A percentile compares a stretch with the other conserved stretches of the same genome.
Conservation (phyloP, 2,888 invertebrate genomes). For the Girardia tigrina region DNA sequence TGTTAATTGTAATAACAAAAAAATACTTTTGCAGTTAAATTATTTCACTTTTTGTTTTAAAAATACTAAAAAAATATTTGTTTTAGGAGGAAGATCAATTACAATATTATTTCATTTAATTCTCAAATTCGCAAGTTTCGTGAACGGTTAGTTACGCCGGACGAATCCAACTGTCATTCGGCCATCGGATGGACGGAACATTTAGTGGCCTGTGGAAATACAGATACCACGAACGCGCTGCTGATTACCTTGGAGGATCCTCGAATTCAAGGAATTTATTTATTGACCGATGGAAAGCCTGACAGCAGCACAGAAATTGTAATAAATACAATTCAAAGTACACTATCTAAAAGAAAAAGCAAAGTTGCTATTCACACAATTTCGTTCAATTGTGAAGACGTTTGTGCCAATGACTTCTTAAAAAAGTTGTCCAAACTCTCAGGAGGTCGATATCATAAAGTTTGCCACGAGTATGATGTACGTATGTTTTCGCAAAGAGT, state of each 20-base stretch:
- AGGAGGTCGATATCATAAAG: constrained; percentile 48
- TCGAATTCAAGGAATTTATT: constrained; percentile 45
- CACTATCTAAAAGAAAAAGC: constrained; percentile 38
- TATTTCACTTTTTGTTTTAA: no score
- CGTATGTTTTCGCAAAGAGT: constrained; percentile 49
- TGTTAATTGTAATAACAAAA: no score
- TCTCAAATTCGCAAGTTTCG: constrained; percentile 45
- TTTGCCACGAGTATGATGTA: constrained; percentile 47
- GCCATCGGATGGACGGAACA: constrained; percentile 47
- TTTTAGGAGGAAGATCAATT: constrained; percentile 40
- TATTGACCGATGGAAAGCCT: constrained; percentile 51
- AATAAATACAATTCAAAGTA: constrained; percentile 41
- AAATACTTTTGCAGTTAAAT: no score
- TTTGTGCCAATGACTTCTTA: constrained; percentile 49
- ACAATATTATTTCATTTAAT: constrained; percentile 49
- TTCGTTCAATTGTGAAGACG: constrained; percentile 50
- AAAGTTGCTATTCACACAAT: constrained; percentile 47
- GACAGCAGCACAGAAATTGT: constrained; percentile 49
- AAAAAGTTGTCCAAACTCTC: constrained; percentile 45
- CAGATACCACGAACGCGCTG: constrained; percentile 49
- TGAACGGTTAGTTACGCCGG: constrained; percentile 42
- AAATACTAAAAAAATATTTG: no score
- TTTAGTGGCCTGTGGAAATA: constrained; percentile 47
- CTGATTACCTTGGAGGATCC: constrained; percentile 40
- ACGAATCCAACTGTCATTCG: constrained; percentile 48